Conservation (phyloP, 2,888 invertebrate species). For the Campaea margaritaria region DNA sequence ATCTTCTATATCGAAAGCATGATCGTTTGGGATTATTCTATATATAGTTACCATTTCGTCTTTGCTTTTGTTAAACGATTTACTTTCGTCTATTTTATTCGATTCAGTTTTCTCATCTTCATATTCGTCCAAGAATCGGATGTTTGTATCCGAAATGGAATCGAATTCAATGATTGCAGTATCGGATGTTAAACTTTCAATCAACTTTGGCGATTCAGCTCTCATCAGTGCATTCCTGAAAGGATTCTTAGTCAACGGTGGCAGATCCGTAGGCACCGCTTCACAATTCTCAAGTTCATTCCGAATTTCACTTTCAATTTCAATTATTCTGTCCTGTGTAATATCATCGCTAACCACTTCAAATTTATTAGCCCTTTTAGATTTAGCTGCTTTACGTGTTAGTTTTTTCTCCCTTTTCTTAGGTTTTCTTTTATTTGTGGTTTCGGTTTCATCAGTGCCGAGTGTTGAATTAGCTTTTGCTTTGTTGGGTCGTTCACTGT, state of each 20-base stretch:
- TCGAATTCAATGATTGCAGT: conserved; percentile 19
- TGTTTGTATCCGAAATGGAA: conserved; percentile 35
- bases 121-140: conserved; percentile 34
- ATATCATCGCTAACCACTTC: too few species aligned
- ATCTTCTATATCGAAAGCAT: conserved; percentile 4
- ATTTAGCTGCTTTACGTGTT: too few species aligned
- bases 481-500: conserved; percentile 3
- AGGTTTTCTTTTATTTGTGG: too few species aligned
- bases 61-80: background rate
- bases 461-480: background rate
- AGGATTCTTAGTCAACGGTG: conserved; percentile 23
- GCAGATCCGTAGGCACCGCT: conserved; percentile 11
- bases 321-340: too few species aligned
- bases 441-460: too few species aligned
- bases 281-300: background rate
- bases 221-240: background rate
- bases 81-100: background rate
- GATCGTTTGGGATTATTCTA: conserved; percentile 2
- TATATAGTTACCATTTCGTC: conserved; percentile 15
- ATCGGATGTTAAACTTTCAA: conserved; percentile 25
- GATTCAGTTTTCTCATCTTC: conserved; percentile 4
- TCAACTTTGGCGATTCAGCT: conserved; percentile 28
- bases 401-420: too few species aligned
- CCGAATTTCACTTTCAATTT: background rate
- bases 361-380: too few species aligned